Base-by-base conservation (phyloP, 2,113 vertebrate genomes). In the Cavia porcellus region DNA sequence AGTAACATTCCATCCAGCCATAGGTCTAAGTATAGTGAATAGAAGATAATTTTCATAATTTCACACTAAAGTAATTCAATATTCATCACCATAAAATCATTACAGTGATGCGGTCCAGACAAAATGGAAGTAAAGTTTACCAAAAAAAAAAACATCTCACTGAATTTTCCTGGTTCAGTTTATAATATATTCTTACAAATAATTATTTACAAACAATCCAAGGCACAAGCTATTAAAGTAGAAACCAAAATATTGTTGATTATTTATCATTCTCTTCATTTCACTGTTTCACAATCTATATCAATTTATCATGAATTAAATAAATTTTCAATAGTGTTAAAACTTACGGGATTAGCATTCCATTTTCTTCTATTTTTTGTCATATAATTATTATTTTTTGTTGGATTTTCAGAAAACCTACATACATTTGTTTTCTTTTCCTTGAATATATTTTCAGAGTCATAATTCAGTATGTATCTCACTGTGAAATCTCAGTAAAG, bases 381-480 rank as follows among this genome's bases (percentile, higher is more conserved):
- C 13, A 1, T 4, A 17, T 55, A 86, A 86, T 35, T 86, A 86
- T 55, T 75, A 59, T 80, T 64, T 94, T 30, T n/a, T 85, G 7
- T 84, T 94, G 25, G n/a, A 50, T 22, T 77, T 95, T 77, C 82
- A 25, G 59, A 89, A 83, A 94, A 81, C 74, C 74, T 74, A 24
- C 25, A 38, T 50, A 47, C 15, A 52, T 24, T 87, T 12, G 12
- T 24, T 86, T 52, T 89, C 15, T 61, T 82, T 25, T 81, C 12
- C 20, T 61, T 28, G 38, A 5, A 2, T 35, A 14, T 64, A 25
- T 86, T 68, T 89, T 42, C 57, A 45, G 35, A 66, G 24, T 87
- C 13, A 8, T 11, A 66, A 32, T 84, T 68, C 66, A 68, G 17
- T 42, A 4, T 72, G 55, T 57, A n/a, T 8, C 42, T 74, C 30